Evolutionary conservation across 2,888 invertebrate species (phyloP).

Genomic region (Caenorhabditis parvicauda): DNA sequence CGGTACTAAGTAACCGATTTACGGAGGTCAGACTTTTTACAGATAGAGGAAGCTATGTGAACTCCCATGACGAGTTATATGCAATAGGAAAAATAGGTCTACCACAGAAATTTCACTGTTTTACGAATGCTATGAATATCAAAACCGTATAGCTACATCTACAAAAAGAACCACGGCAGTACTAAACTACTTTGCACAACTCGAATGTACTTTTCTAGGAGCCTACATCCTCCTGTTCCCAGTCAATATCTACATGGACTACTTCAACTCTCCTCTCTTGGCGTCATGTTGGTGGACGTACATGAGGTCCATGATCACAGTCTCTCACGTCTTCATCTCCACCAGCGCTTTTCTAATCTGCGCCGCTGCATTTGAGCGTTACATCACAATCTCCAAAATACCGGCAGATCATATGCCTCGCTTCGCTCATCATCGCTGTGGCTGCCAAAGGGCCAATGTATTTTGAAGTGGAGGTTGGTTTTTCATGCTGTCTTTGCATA

Average conservation of each 20-base stretch:
- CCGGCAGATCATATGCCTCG: conserved; percentile 35
- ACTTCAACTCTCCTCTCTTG: conserved; percentile 47
- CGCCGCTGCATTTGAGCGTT: conserved; percentile 54
- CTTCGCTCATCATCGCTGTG: conserved; percentile 45
- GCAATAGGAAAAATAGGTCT: too few relatives aligned
- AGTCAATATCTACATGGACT: conserved; percentile 57
- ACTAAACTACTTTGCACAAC: background rate
- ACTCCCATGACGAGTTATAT: too few relatives aligned
- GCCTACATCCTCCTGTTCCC: conserved; percentile 58
- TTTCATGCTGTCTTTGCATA: background rate
- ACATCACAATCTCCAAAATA: conserved; percentile 55
- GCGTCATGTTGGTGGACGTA: conserved; percentile 53
- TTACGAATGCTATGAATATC: too few relatives aligned
- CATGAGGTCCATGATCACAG: conserved; percentile 48
- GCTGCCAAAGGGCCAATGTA: conserved; percentile 54
- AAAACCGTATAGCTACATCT: too few relatives aligned
- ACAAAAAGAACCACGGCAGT: background rate
- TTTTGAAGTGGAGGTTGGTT: conserved; percentile 49
- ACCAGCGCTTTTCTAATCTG: conserved; percentile 53
- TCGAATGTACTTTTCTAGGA: conserved; percentile 25
- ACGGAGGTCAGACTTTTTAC: too few relatives aligned
- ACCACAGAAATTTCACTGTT: too few relatives aligned
- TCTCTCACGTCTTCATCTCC: conserved; percentile 53
- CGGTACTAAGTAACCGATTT: too few relatives aligned
- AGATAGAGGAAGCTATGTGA: too few relatives aligned